Evolutionary conservation across 2,113 vertebrate genomes (phyloP).

Genomic region (Plectropomus leopardus): DNA sequence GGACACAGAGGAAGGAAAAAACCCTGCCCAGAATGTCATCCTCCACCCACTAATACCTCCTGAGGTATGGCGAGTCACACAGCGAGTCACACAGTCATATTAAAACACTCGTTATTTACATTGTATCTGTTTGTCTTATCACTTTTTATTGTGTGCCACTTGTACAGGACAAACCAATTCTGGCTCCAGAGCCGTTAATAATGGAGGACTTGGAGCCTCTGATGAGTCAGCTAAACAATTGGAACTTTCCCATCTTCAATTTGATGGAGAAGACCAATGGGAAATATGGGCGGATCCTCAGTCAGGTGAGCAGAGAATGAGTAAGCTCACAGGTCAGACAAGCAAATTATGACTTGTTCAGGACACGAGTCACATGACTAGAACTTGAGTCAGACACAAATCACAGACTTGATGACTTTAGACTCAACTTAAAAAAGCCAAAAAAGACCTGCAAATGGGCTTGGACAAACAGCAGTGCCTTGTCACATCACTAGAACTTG

Average conservation of each 20-base stretch:
- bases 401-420: no score
- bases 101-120: neutral
- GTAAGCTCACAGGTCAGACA: neutral
- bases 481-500: no score
- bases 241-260: constrained; percentile 99
- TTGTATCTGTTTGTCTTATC: neutral
- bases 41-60: constrained; percentile 81
- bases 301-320: constrained; percentile 89
- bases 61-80: constrained; percentile 70
- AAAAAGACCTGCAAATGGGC: no score
- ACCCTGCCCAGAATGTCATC: constrained; percentile 82
- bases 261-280: constrained; percentile 95
- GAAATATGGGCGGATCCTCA: constrained; percentile 95
- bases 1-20: constrained; percentile 85
- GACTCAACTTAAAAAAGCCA: no score
- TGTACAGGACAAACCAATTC: constrained; percentile 89
- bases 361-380: no score
- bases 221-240: constrained; percentile 95
- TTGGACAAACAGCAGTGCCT: no score
- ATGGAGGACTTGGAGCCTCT: constrained; percentile 94
- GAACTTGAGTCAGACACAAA: no score
- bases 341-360: no score
- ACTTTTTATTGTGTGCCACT: constrained; percentile 36
- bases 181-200: constrained; percentile 94
- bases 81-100: neutral